Percentiles rank a stretch among this genome's conserved stretches.
phyloP scores from a whole-genome alignment of 2,888 invertebrate species.

The Malachius bipustulatus region DNA sequence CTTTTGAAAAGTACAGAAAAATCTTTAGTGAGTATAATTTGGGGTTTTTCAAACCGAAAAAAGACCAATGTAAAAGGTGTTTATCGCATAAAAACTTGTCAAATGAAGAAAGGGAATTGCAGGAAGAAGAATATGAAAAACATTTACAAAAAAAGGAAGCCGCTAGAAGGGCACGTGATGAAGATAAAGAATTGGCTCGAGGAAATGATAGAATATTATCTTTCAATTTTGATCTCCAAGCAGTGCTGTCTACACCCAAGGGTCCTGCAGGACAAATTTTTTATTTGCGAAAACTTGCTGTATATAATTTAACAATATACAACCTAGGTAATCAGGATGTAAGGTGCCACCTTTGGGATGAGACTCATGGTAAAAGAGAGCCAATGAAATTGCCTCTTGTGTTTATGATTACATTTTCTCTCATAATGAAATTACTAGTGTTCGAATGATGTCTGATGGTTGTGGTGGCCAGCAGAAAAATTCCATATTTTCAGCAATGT shows the following conservation, averaged over 20 bases:
- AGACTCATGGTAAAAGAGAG: slow-evolving; percentile 26
- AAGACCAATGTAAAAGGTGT: slow-evolving; percentile 24
- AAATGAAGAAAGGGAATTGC: slow-evolving; percentile 14
- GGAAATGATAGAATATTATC: slow-evolving; percentile 18
- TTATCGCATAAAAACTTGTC: slow-evolving; percentile 15
- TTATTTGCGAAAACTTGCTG: slow-evolving; percentile 25
- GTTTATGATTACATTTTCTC: slow-evolving; percentile 18
- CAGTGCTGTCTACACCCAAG: slow-evolving; percentile 24
- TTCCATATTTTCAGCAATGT: slow-evolving; percentile 15
- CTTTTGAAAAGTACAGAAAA: slow-evolving; percentile 5
- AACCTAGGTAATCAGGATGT: slow-evolving; percentile 25
- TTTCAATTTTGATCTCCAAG: slow-evolving; percentile 27
- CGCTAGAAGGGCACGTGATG: slow-evolving; percentile 20
- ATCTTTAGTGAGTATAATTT: slow-evolving; percentile 3
- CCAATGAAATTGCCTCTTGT: slow-evolving; percentile 24
- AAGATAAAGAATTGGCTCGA: slow-evolving; percentile 21
- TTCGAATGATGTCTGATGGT: slow-evolving; percentile 18
- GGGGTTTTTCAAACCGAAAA: slow-evolving; percentile 10
- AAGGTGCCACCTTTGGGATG: slow-evolving; percentile 24
- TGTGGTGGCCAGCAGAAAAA: slow-evolving; percentile 17
- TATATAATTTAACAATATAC: slow-evolving; percentile 28
- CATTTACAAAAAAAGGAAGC: slow-evolving; percentile 20
- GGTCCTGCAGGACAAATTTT: slow-evolving; percentile 23
- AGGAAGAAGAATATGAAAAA: slow-evolving; percentile 13
- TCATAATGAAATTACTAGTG: slow-evolving; percentile 14